phyloP scores from a whole-genome alignment of 2,113 vertebrate genomes.

The Sterna hirundo region DNA sequence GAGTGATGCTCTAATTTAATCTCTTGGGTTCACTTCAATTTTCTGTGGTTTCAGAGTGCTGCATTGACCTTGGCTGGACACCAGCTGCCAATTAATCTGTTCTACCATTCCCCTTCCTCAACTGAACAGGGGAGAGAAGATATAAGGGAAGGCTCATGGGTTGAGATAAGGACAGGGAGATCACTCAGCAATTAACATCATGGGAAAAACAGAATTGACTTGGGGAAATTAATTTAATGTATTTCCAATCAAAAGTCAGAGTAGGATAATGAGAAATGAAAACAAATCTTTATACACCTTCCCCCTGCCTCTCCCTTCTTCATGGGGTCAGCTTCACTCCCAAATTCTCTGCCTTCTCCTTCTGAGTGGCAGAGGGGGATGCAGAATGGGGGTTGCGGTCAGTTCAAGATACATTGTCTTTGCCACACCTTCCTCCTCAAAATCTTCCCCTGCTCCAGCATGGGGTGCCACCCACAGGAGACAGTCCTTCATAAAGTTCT shows the following conservation, averaged over 20 bases:
- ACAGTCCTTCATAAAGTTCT: not conserved
- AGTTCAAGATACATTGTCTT: not conserved
- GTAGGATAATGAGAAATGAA: not conserved
- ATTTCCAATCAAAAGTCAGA: not conserved
- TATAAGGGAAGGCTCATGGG: not conserved
- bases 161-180: not conserved
- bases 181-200: not conserved
- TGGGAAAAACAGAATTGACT: accelerated
- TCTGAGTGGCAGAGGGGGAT: accelerated
- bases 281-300: not conserved
- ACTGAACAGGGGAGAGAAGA: not conserved
- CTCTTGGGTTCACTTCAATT: not conserved
- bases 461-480: accelerated
- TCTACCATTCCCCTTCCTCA: not conserved
- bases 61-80: not conserved
- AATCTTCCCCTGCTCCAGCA: not conserved
- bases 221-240: not conserved
- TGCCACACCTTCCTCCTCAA: not conserved
- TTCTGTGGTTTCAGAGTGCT: not conserved
- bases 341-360: not conserved
- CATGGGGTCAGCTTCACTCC: not conserved
- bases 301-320: not conserved
- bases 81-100: not conserved
- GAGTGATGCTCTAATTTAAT: not conserved
- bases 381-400: accelerated